A percentile compares a stretch with the other conserved stretches of the same genome.
Conservation (phyloP, 2,888 invertebrate genomes). For the Taphrorychus bicolor region DNA sequence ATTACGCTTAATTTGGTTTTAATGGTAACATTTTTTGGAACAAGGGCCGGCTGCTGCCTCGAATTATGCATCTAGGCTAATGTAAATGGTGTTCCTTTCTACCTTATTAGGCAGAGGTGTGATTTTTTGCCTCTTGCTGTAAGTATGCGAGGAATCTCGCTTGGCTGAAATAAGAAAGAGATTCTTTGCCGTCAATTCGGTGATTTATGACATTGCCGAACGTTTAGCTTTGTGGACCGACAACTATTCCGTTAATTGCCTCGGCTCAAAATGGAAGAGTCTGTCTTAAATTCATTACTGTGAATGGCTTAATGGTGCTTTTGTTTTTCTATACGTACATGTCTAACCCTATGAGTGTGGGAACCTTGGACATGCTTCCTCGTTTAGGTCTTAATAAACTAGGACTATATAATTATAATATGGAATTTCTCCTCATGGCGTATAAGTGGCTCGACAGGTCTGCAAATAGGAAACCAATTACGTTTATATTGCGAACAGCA, state of each 20-base stretch:
- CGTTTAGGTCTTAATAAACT: neutral
- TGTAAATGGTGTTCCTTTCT: neutral
- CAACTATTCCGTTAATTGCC: slow-evolving; percentile 37
- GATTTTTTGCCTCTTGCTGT: neutral
- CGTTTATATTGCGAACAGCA: neutral
- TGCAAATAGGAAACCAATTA: slow-evolving; percentile 17
- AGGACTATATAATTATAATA: neutral
- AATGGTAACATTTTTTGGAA: neutral
- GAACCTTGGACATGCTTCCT: slow-evolving; percentile 1
- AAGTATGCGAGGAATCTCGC: neutral
- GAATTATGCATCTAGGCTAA: neutral
- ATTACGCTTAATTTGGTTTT: slow-evolving; percentile 8
- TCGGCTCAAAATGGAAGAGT: slow-evolving; percentile 25
- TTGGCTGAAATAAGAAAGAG: neutral
- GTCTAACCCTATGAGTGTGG: neutral
- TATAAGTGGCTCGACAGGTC: neutral
- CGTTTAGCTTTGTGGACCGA: slow-evolving; percentile 33
- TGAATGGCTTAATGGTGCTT: neutral
- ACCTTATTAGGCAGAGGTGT: neutral
- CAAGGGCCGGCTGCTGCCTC: no score
- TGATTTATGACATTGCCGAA: slow-evolving; percentile 36
- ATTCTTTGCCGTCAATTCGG: slow-evolving; percentile 34
- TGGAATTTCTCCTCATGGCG: neutral
- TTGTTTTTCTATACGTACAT: neutral
- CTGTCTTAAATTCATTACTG: neutral